Evolutionary conservation across 2,888 invertebrate species (phyloP).

Genomic region (Synergus laeviventris): DNA sequence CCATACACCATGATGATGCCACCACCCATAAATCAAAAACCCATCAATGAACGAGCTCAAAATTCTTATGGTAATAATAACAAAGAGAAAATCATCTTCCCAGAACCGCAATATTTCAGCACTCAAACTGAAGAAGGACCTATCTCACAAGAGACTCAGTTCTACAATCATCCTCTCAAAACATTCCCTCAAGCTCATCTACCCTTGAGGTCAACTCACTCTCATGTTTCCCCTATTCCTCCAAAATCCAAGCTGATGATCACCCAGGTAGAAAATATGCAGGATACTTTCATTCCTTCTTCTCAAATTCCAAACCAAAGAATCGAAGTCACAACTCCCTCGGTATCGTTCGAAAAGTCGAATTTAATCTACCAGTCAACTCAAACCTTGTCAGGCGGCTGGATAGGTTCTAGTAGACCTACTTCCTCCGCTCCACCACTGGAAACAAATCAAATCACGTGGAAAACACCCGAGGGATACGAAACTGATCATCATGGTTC

Average conservation of each 20-base stretch:
- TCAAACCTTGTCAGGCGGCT: constrained; percentile 61
- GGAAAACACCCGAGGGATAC: constrained; percentile 51
- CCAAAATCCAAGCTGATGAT: constrained; percentile 33
- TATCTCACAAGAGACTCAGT: constrained; percentile 62
- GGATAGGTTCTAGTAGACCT: constrained; percentile 57
- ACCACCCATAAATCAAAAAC: constrained; percentile 79
- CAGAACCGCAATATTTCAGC: constrained; percentile 54
- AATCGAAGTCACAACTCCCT: constrained; percentile 60
- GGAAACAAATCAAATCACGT: constrained; percentile 62
- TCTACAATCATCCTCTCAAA: constrained; percentile 54
- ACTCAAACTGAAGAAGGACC: constrained; percentile 65
- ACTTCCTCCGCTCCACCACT: constrained; percentile 54
- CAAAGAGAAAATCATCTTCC: constrained; percentile 43
- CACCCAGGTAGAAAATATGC: constrained; percentile 59
- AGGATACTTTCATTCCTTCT: constrained; percentile 53
- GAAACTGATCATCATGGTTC: constrained; percentile 60
- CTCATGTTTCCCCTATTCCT: constrained; percentile 6
- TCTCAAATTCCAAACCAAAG: constrained; percentile 49
- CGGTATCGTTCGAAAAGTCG: constrained; percentile 80
- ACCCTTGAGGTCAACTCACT: constrained; percentile 14
- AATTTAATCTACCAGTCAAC: constrained; percentile 82
- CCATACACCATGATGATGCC: constrained; percentile 85
- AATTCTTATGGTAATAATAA: constrained; percentile 32
- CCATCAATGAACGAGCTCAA: constrained; percentile 47
- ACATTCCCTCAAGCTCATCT: constrained; percentile 51